Percentiles rank a stretch among this genome's conserved stretches.
These are phyloP conservation scores for Lateolabrax maculatus DNA, from an alignment of 2,797 vertebrate species.

Conservation along the genomic window DNA sequence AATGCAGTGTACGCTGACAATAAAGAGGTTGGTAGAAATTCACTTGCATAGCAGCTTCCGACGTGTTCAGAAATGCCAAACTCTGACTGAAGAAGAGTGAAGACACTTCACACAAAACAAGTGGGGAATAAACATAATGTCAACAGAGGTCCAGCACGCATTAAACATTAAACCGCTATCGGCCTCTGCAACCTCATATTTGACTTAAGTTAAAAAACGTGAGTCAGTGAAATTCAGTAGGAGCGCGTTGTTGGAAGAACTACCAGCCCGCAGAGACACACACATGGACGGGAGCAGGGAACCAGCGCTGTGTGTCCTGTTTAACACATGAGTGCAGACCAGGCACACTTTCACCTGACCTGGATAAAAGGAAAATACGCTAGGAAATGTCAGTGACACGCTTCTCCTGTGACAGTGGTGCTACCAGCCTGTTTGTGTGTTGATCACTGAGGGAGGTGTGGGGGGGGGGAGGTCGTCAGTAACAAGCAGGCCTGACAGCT, in stretches of 20 bases:
- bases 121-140: conserved; percentile 7
- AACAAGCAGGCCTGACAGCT: conserved; percentile 93
- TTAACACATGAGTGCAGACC: background rate
- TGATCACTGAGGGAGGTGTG: conserved; percentile 67
- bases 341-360: conserved; percentile 28
- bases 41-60: background rate
- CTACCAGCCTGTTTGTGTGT: conserved; percentile 80
- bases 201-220: conserved; percentile 14
- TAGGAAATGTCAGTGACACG: conserved; percentile 35
- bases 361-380: conserved; percentile 32
- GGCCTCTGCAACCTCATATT: conserved; percentile 21
- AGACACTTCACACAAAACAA: background rate
- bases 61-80: background rate
- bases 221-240: background rate
- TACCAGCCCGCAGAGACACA: background rate
- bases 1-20: background rate
- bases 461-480: conserved; percentile 86
- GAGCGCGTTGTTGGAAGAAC: background rate
- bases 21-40: background rate
- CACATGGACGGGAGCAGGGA: background rate
- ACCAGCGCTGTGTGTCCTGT: background rate
- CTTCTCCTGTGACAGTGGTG: conserved; percentile 58
- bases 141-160: background rate
- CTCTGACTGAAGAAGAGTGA: background rate
- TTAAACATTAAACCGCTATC: conserved; percentile 30